Base-by-base conservation (phyloP, 2,888 invertebrate genomes). In the Graphium colonna region DNA sequence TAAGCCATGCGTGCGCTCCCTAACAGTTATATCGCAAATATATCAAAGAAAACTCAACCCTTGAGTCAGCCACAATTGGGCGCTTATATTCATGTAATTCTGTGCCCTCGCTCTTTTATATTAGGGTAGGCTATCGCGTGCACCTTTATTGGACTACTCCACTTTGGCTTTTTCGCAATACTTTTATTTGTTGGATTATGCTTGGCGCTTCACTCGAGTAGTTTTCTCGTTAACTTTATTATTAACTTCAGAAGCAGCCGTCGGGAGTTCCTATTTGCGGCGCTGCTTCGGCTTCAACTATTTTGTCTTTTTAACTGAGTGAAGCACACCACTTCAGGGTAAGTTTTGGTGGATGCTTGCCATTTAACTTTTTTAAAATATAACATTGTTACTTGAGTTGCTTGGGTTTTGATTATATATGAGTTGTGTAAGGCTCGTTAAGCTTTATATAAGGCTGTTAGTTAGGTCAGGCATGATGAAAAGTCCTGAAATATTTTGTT, bases 181-280 rank as follows among this genome's bases (percentile, higher is more conserved):
- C 39, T 48, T 53, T 48, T 48, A 53, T 53, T 48, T 44, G 48
- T 53, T 44, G 39, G 41, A 41, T 48, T 28, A 48, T 39, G 42
- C 43, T 28, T 36, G 43, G 43, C 31, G 46, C 52, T 46, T 40
- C 48, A 31, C 38, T 28, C 43, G 7, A 48, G 39, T 38, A 53
- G 48, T 48, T 48, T 52, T 33, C 48, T 44, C 43, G 38, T 52
- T 52, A 52, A 47, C 26, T 52, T 52, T 52, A 52, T 52, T 52
- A 47, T 47, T 52, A 52, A 52, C 52, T 52, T 52, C 36, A 52
- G 46, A 38, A 18, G 12, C 48, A 33, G 17, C 26, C 47, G 38
- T 41, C 26, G 43, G 36, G 36, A 42, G 18, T 44, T 39, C 26
- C 48, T 43, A 31, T 48, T 44, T 39, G 39, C 43, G 17, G 42